phyloP scores from a whole-genome alignment of 2,113 vertebrate genomes.

The Aegotheles bennettii region DNA sequence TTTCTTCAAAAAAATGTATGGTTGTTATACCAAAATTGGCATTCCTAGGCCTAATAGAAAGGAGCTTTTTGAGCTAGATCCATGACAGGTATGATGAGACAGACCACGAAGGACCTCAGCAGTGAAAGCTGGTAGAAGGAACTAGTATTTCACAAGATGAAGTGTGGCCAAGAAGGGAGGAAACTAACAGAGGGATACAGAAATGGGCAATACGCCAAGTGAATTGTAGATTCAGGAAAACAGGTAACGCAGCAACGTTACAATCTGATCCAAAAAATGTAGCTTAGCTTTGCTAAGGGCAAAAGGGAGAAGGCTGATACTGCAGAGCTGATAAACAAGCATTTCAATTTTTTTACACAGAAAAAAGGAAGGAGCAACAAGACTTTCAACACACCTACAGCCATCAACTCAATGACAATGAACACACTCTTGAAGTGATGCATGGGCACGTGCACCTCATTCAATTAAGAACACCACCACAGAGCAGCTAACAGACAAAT shows the following conservation, averaged over 20 bases:
- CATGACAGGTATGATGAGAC: neutral
- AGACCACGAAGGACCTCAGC: neutral
- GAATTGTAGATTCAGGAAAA: neutral
- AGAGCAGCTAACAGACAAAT: neutral
- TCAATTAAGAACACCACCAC: neutral
- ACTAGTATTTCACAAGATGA: neutral
- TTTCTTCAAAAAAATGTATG: neutral
- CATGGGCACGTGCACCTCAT: accelerated
- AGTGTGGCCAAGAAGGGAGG: neutral
- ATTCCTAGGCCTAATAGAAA: neutral
- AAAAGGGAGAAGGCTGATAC: neutral
- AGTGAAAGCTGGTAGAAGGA: neutral
- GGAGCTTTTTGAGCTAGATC: neutral
- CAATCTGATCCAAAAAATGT: neutral
- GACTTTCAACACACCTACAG: neutral
- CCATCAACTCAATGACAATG: neutral
- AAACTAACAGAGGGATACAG: neutral
- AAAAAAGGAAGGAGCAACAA: neutral
- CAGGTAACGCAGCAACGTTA: neutral
- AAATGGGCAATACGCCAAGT: accelerated
- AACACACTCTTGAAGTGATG: neutral
- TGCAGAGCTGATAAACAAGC: neutral
- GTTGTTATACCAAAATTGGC: neutral
- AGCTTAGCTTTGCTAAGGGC: neutral
- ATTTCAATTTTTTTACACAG: neutral